Evolutionary conservation across 2,113 vertebrate genomes (phyloP).

Genomic region (Phalacrocorax aristotelis): DNA sequence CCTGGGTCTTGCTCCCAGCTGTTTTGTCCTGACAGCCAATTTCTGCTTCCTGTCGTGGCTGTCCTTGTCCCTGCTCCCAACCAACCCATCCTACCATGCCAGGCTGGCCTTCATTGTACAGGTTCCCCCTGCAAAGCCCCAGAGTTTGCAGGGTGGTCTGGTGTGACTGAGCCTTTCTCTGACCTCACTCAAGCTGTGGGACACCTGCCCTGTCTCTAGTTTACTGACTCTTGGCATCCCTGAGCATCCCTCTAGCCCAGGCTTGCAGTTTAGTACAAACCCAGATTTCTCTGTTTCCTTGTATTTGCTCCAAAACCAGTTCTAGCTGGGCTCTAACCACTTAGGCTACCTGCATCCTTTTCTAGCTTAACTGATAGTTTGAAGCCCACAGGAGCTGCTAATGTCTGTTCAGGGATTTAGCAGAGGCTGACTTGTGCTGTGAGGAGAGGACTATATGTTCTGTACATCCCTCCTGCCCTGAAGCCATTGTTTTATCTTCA

Average conservation of each 20-base stretch:
- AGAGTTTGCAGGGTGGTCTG: background rate
- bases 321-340: background rate
- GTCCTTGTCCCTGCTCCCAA: background rate
- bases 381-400: background rate
- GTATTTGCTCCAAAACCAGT: background rate
- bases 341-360: background rate
- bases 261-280: background rate
- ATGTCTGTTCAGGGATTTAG: background rate
- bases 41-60: background rate
- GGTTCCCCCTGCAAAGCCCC: background rate
- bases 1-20: background rate
- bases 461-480: background rate
- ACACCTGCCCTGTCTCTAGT: background rate
- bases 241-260: background rate
- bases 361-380: background rate
- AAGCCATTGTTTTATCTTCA: constrained; percentile 24
- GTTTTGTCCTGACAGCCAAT: fast-evolving
- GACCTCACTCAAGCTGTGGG: background rate
- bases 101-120: background rate
- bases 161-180: background rate
- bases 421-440: background rate
- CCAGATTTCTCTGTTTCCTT: background rate
- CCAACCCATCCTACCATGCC: background rate
- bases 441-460: background rate
- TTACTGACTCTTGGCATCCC: background rate